Evolutionary conservation across 2,797 vertebrate genomes (phyloP), one percentile per base, ranked within the genome.

Genomic region (Aldrovandia affinis): DNA sequence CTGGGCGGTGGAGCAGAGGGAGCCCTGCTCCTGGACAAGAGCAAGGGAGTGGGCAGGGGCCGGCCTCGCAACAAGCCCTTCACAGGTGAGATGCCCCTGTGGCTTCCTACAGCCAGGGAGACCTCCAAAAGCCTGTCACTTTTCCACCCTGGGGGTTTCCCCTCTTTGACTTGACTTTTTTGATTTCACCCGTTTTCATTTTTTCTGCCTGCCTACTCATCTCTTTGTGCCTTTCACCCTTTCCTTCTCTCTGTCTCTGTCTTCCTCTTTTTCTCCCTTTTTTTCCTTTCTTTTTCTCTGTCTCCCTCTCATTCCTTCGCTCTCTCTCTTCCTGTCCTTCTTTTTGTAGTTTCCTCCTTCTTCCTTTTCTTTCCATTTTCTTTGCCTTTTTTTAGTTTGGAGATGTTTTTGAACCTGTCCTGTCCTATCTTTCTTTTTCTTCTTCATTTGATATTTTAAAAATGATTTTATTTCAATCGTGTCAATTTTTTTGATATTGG

Each of bases 51-150:
- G 28, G 92, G 94, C 30, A 99, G 99, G 90, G 93, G 96, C 89
- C 96, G 98, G 50, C 97, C 97, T 50, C 97, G 98, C 87, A 99
- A 96, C 85, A 97, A 98, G 86, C 96, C 98, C 85, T 93, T 99
- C 86, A 99, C 99, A 98, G 98, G 98, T 99, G 94, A 85, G 78
- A 77, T 14, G 5, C 65, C 14, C 65, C 61, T 12, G 12, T 36
- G 30, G 30, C 65, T 36, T 63, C 33, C 65, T 68, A 12, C 36
- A 18, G 30, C 28, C 33, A 68, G 65, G 30, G 5, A 36, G 14
- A 39, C 15, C 28, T 36, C 65, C n/a, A n/a, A n/a, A n/a, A n/a
- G n/a, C n/a, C n/a, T n/a, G n/a, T n/a, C 10, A n/a, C 25, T 6
- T 22, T 1, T 22, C 4, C 4, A 22, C 25, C 18, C 57, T 15